Percentiles rank a stretch among this genome's conserved stretches.
Conservation (phyloP, 1,140 invertebrate species). For the Trachymyrmex septentrionalis region DNA sequence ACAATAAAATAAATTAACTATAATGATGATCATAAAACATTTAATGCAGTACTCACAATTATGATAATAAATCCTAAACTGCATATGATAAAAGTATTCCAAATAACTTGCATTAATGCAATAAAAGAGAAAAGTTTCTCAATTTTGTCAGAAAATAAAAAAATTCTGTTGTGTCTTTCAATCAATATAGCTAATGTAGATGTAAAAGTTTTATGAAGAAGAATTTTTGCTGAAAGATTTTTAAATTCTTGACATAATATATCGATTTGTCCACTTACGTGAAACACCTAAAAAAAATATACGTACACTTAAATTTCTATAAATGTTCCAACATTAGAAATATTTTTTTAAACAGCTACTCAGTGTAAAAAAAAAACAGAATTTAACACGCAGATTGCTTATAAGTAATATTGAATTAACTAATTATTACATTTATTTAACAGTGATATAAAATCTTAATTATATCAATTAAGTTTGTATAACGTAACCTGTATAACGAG, state of each 20-base stretch:
- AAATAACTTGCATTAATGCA: constrained; percentile 32
- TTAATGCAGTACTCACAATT: constrained; percentile 13
- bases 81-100: constrained; percentile 28
- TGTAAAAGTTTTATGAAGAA: not conserved
- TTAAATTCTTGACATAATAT: constrained; percentile 46
- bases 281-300: constrained; percentile 56
- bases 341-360: not conserved
- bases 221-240: not conserved
- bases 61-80: constrained; percentile 20
- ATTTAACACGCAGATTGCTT: not conserved
- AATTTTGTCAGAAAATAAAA: constrained; percentile 23
- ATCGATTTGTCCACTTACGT: constrained; percentile 62
- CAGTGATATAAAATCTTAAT: no score
- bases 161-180: constrained; percentile 35
- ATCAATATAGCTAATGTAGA: not conserved
- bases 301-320: not conserved
- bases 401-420: not conserved
- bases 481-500: not conserved
- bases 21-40: not conserved
- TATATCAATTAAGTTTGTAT: not conserved
- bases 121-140: constrained; percentile 35
- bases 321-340: not conserved
- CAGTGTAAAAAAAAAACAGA: not conserved
- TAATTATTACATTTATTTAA: not conserved
- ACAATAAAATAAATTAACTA: no score